Evolutionary conservation across 2,888 invertebrate genomes (phyloP), one percentile per base, ranked within the genome.

Genomic region (Heliconius charithonia): DNA sequence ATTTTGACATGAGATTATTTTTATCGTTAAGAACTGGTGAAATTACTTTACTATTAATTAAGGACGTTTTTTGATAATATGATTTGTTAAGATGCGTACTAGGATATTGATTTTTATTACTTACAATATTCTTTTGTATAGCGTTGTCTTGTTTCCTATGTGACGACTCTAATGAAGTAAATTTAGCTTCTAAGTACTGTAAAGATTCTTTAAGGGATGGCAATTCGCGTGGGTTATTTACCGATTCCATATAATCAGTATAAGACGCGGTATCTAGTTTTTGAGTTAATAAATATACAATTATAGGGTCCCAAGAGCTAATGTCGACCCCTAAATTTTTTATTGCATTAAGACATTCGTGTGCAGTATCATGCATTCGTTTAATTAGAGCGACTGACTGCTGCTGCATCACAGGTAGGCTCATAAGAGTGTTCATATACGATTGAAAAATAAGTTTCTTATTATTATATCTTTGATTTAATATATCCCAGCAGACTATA

Each of bases 391-490:
- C 25, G 29, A 75, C 7, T 45, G 82, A 79, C 37, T 75, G 79
- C 27, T 83, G 82, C 62, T 83, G 81, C 25, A 77, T 76, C 2
- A n/a, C 70, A 13, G 84, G 82, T 6, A 82, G 29, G n/a, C 63
- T 80, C 45, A 83, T 56, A 10, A 85, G 29, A n/a, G 32, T 81
- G 63, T 81, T 83, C 4, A 82, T 71, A 37, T 83, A 78, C 2
- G 81, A 75, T 0, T 73, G 79, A 27, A 82, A 81, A 51, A 81
- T 80, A n/a, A 82, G 67, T 73, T 74, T 80, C 37, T 74, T 78
- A 63, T 83, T 85, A 37, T 84, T 79, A 63, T 81, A 85, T 1
- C 85, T 65, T 45, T 83, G 71, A 32, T 83, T 83, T 13, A 85
- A 29, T 51, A 84, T 82, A 2, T 83, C 82, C 85, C 85, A 84